These are phyloP conservation scores for Tragelaphus oryx DNA, from an alignment of 2,797 vertebrate species.

Conservation along the genomic window DNA sequence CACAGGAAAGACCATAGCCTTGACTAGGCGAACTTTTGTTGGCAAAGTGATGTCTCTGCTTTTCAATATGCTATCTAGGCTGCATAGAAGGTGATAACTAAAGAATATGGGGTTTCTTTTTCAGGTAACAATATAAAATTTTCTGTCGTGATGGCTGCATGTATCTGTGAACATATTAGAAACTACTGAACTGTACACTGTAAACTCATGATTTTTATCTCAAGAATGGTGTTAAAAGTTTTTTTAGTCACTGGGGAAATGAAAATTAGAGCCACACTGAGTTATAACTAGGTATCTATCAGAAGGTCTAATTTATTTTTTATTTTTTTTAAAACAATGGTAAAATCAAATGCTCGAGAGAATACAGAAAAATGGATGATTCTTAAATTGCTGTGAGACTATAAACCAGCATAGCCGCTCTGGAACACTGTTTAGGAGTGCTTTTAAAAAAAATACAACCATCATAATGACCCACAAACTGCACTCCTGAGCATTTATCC, in stretches of 20 bases:
- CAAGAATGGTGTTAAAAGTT: not conserved
- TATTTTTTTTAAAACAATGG: not conserved
- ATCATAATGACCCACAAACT: not conserved
- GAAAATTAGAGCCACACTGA: not conserved
- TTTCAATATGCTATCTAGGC: no score
- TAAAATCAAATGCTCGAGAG: not conserved
- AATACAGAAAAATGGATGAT: not conserved
- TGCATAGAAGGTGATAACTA: not conserved
- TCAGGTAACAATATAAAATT: not conserved
- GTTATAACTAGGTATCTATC: not conserved
- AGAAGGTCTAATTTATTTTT: not conserved
- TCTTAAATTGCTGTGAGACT: not conserved
- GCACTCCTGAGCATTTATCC: not conserved
- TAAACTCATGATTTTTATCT: not conserved
- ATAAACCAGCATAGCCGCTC: not conserved
- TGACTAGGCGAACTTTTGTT: no score
- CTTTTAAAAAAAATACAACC: not conserved
- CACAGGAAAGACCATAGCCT: no score
- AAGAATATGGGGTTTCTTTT: not conserved
- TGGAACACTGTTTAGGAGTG: not conserved
- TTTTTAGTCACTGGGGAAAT: not conserved
- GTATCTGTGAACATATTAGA: not conserved
- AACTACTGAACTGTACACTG: not conserved
- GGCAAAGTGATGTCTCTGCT: no score
- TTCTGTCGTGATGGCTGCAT: not conserved